A percentile compares a stretch with the other conserved stretches of the same genome.
phyloP scores from a whole-genome alignment of 1,140 invertebrate species.

The Oncopodura yosiiana region DNA sequence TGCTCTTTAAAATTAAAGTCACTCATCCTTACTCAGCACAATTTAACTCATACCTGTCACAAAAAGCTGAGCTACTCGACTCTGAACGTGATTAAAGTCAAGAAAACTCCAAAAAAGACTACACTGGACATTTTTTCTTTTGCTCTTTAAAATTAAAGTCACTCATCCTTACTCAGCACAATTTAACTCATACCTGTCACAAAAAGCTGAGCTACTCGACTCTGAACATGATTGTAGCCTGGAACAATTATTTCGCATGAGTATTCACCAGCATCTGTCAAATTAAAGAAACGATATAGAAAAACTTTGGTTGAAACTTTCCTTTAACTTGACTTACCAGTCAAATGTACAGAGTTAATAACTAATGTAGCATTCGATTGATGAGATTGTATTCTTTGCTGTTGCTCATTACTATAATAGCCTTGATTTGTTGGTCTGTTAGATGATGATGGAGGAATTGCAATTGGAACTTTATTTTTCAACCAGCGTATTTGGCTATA shows the following conservation, averaged over 20 bases:
- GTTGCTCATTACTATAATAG: neutral
- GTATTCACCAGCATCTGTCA: slow-evolving; percentile 56
- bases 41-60: slow-evolving; percentile 55
- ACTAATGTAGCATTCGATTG: slow-evolving; percentile 48
- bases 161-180: too few relatives aligned
- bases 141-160: neutral
- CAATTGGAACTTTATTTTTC: slow-evolving; percentile 49
- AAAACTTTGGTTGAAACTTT: too few relatives aligned
- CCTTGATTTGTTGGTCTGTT: neutral
- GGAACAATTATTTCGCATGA: slow-evolving; percentile 56
- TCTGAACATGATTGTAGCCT: slow-evolving; percentile 51
- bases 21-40: too few relatives aligned
- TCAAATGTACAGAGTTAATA: slow-evolving; percentile 49
- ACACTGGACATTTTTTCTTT: neutral
- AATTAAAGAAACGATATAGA: too few relatives aligned
- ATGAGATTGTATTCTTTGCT: neutral
- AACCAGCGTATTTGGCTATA: slow-evolving; percentile 59
- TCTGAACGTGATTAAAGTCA: neutral
- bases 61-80: slow-evolving; percentile 48
- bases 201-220: slow-evolving; percentile 48
- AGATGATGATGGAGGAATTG: slow-evolving; percentile 18
- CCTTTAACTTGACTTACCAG: too few relatives aligned
- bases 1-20: neutral
- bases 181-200: slow-evolving; percentile 55
- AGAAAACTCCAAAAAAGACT: neutral